phyloP scores from a whole-genome alignment of 2,888 invertebrate genomes.

The Drosophila melanocephala region DNA sequence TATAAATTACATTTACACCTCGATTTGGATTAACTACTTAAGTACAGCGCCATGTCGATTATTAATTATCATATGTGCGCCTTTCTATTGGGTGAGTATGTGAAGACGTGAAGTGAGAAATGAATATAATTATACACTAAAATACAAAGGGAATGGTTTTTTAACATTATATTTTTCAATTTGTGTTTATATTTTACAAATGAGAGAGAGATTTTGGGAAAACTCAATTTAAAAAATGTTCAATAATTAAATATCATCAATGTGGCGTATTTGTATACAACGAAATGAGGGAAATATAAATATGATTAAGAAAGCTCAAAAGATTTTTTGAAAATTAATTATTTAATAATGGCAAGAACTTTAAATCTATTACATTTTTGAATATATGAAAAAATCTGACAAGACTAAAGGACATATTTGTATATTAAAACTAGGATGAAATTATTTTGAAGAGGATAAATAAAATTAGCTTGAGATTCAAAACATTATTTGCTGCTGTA shows the following conservation, averaged over 20 bases:
- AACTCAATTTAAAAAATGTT: neutral
- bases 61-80: slow-evolving; percentile 65
- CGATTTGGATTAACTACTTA: slow-evolving; percentile 58
- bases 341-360: neutral
- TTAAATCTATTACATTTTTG: neutral
- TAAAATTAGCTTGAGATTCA: neutral
- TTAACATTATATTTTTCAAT: neutral
- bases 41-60: slow-evolving; percentile 65
- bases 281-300: neutral
- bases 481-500: no score
- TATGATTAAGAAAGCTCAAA: neutral
- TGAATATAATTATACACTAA: neutral
- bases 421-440: neutral
- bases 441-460: accelerated
- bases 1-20: slow-evolving; percentile 45
- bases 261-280: neutral
- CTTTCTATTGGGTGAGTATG: slow-evolving; percentile 76
- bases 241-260: neutral
- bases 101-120: neutral
- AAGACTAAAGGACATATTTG: neutral
- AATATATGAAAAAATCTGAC: neutral
- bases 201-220: neutral
- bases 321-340: neutral
- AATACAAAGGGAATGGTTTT: neutral
- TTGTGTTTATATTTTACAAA: neutral